Evolutionary conservation across 1,140 invertebrate species (phyloP), one percentile per base, ranked within the genome.

Genomic region (Drosophila neocordata): DNA sequence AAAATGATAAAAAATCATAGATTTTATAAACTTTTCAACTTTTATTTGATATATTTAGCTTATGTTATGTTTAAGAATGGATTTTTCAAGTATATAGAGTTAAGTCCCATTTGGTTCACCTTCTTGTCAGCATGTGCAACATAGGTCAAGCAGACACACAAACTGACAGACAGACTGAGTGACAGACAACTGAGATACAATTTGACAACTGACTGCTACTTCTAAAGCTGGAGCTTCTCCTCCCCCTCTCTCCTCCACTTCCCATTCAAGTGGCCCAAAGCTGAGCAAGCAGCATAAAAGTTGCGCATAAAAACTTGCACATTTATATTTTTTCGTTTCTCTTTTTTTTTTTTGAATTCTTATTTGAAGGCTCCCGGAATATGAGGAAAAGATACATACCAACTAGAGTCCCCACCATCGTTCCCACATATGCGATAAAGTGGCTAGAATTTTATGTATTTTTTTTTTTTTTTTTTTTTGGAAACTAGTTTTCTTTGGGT

Each of bases 401-500:
- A 48, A 18, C 41, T 31, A 31, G 27, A 6, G 27, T 8, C 13
- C 15, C 15, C 41, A 20, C 15, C 41, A 48, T 48, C 24, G 51
- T 62, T 35, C 13, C 31, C 57, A 41, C 44, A 31, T 27, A 24
- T 44, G 6, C 18, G 7, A 27, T 58, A 52, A 65, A 31, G 24
- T 64, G 27, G 38, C 53, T 48, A 15, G 67, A 70, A 64, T 70
- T 70, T 64, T 41, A 8, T 38, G 13, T 22, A 13, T 52, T 52
- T 20, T 15, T 41, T 51, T 15, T 60, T 34, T 60, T 11, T 35
- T 6, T 44, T 31, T 20, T 37, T n/a, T 56, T 9, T 34, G 9
- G 22, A 31, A 56, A 37, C 48, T 69, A 70, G 65, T 70, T 70
- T 37, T 69, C 53, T 65, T 65, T 55, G 12, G 37, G 15, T 22